Percentiles rank a stretch among this genome's conserved stretches.
These are phyloP conservation scores for Drosophila macrothrix DNA, from an alignment of 2,888 invertebrate genomes.

Conservation along the genomic window DNA sequence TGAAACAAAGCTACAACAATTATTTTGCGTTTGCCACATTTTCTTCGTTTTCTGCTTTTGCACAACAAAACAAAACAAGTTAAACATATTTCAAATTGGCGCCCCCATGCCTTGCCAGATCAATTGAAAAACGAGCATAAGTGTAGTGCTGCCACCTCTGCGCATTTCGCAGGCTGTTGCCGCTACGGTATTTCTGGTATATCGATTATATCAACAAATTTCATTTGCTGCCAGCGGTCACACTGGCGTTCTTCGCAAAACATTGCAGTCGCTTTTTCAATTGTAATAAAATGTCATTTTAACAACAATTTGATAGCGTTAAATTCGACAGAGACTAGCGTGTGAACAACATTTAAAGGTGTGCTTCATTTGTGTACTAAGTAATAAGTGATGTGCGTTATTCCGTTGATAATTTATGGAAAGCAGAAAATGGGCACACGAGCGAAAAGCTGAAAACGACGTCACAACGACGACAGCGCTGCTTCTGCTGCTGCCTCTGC, in stretches of 20 bases:
- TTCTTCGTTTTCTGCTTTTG: neutral
- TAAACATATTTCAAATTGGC: conserved; percentile 8
- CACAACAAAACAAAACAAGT: neutral
- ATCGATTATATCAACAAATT: conserved; percentile 12
- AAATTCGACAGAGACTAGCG: conserved; percentile 6
- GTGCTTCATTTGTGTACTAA: conserved; percentile 11
- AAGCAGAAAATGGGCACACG: conserved; percentile 39
- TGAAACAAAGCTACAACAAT: neutral
- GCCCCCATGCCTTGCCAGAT: conserved; percentile 17
- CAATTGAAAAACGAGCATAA: neutral
- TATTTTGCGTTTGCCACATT: too few relatives aligned
- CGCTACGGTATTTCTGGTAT: conserved; percentile 14
- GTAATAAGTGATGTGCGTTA: neutral
- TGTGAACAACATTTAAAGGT: conserved; percentile 52
- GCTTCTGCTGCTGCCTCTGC: conserved; percentile 17
- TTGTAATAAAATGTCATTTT: conserved; percentile 65
- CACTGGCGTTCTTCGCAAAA: conserved; percentile 48
- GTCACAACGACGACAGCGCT: conserved; percentile 48
- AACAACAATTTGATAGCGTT: conserved; percentile 29
- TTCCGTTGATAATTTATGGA: neutral
- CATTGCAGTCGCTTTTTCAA: conserved; percentile 61
- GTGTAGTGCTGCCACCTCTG: neutral
- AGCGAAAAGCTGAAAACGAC: conserved; percentile 48
- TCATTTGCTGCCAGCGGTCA: conserved; percentile 21
- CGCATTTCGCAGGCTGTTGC: neutral